These are phyloP conservation scores for Vulpes lagopus DNA, from an alignment of 2,113 vertebrate genomes.

Conservation along the genomic window DNA sequence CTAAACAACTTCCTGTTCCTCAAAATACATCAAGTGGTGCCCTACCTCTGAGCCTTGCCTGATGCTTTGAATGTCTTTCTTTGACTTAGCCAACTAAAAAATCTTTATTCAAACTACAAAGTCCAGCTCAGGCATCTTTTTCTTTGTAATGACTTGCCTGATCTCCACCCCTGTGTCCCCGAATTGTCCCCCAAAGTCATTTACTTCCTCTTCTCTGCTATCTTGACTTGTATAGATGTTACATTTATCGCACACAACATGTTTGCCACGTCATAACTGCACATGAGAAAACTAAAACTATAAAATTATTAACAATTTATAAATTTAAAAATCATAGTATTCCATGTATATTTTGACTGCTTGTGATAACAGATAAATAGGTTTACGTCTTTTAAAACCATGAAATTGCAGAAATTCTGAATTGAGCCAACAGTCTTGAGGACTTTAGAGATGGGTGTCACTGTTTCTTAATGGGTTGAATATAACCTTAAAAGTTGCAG, in stretches of 20 bases:
- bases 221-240: background rate
- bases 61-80: background rate
- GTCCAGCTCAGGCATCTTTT: background rate
- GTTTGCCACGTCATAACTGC: background rate
- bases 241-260: background rate
- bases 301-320: too few relatives aligned
- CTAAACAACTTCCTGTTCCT: background rate
- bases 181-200: background rate
- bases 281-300: background rate
- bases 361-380: background rate
- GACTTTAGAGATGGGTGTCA: background rate
- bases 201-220: background rate
- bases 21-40: background rate
- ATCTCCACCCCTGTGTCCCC: background rate
- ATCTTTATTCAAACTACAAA: background rate
- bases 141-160: background rate
- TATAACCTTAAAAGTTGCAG: background rate
- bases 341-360: conserved; percentile 24
- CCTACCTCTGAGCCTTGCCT: background rate
- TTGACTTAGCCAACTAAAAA: background rate
- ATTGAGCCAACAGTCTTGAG: background rate
- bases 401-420: conserved; percentile 32
- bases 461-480: background rate
- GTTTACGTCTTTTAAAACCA: conserved; percentile 33
- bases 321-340: background rate